A percentile compares a stretch with the other conserved stretches of the same genome.
These are phyloP conservation scores for Drosophila histrio DNA, from an alignment of 2,888 invertebrate species.

Conservation along the genomic window DNA sequence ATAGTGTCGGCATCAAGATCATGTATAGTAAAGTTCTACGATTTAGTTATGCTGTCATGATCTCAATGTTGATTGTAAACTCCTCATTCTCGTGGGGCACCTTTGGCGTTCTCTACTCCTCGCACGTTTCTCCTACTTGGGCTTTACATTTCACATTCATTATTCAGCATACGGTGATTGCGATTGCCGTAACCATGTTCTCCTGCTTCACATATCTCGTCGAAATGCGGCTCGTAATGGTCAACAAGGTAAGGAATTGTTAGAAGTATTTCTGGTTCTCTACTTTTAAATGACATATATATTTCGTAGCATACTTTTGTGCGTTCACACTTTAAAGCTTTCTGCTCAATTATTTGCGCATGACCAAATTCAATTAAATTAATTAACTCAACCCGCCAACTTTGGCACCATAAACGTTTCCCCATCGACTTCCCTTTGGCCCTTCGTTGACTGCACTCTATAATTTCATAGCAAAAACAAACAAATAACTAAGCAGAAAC, in stretches of 20 bases:
- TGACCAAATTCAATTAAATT: slow-evolving; percentile 56
- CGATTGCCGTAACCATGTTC: slow-evolving; percentile 73
- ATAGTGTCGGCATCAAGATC: slow-evolving; percentile 79
- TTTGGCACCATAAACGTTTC: slow-evolving; percentile 7
- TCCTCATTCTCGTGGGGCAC: slow-evolving; percentile 73
- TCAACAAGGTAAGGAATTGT: slow-evolving; percentile 76
- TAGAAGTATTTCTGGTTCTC: neutral
- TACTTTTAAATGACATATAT: neutral
- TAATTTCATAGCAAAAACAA: slow-evolving; percentile 49
- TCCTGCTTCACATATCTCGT: slow-evolving; percentile 75
- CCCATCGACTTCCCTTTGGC: neutral
- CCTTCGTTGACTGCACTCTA: slow-evolving; percentile 12
- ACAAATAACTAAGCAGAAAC: slow-evolving; percentile 20
- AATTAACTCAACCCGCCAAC: slow-evolving; percentile 48
- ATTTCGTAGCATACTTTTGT: slow-evolving; percentile 5
- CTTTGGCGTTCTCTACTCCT: slow-evolving; percentile 73
- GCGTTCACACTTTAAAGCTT: slow-evolving; percentile 1
- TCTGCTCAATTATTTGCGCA: slow-evolving; percentile 15
- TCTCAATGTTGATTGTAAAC: slow-evolving; percentile 71
- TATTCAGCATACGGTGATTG: slow-evolving; percentile 81
- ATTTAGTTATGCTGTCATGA: slow-evolving; percentile 72
- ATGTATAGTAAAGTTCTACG: slow-evolving; percentile 81
- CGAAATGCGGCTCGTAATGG: slow-evolving; percentile 80
- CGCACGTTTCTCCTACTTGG: slow-evolving; percentile 66
- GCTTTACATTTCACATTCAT: slow-evolving; percentile 81